A percentile compares a stretch with the other conserved stretches of the same genome.
Evolutionary conservation across 2,113 vertebrate genomes (phyloP).

Genomic region (Bujurquina vittata): DNA sequence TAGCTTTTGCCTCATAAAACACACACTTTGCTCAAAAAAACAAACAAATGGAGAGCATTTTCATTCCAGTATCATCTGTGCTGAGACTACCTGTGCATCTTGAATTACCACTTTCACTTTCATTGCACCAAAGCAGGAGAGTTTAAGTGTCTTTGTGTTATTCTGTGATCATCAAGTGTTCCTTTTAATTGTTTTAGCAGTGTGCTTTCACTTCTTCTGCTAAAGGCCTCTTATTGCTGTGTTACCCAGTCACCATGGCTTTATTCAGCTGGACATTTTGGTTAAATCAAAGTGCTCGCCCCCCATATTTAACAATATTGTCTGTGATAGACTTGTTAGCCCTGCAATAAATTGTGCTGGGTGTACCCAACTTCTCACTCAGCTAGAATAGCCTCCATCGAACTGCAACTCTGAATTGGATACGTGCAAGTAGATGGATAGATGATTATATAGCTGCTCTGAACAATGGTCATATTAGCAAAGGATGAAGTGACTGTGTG

Average conservation of each 20-base stretch:
- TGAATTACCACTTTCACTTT: background rate
- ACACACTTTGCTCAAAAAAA: background rate
- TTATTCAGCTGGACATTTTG: too few relatives aligned
- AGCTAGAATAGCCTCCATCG: background rate
- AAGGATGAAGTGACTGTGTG: background rate
- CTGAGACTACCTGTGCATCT: background rate
- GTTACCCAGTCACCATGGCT: too few relatives aligned
- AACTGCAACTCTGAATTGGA: background rate
- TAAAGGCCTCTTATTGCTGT: background rate
- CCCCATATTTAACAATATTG: background rate
- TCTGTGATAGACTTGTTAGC: background rate
- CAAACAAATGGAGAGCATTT: too few relatives aligned
- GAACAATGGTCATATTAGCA: background rate
- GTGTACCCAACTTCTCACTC: background rate
- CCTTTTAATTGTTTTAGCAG: background rate
- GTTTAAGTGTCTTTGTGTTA: background rate
- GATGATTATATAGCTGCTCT: background rate
- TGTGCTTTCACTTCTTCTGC: background rate
- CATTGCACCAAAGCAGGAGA: background rate
- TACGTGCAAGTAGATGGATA: background rate
- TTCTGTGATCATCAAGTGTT: background rate
- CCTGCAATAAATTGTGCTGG: background rate
- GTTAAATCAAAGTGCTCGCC: too few relatives aligned
- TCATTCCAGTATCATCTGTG: background rate
- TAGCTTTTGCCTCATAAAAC: background rate